Evolutionary conservation across 2,797 vertebrate species (phyloP).

Genomic region (Pangasius krempfi): DNA sequence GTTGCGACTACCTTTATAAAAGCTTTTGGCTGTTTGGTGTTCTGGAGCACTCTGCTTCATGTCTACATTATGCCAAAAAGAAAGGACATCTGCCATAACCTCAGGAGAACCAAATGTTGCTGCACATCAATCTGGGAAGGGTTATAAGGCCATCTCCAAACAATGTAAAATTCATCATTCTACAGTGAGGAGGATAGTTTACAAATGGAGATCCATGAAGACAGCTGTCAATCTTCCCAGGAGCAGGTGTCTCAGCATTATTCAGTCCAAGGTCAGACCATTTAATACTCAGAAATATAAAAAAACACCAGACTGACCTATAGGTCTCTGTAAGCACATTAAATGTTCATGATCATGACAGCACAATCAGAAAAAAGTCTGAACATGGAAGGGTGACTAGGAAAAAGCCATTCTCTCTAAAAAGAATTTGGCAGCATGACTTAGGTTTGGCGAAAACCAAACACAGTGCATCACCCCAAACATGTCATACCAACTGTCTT

Average conservation of each 20-base stretch:
- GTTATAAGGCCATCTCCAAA: too few relatives aligned
- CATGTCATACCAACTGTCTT: background rate
- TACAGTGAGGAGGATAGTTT: background rate
- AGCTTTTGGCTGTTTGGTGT: too few relatives aligned
- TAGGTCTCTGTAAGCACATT: background rate
- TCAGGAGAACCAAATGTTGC: background rate
- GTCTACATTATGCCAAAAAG: too few relatives aligned
- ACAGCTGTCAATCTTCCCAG: too few relatives aligned
- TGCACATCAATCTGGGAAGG: background rate
- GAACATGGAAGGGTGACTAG: background rate
- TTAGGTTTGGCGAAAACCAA: background rate
- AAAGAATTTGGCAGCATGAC: background rate
- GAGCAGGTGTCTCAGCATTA: background rate
- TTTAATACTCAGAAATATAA: background rate
- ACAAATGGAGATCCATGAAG: too few relatives aligned
- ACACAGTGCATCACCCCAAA: background rate
- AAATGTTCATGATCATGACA: background rate
- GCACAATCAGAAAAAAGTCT: background rate
- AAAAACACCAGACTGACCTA: too few relatives aligned
- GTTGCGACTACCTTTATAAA: too few relatives aligned
- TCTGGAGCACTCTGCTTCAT: too few relatives aligned
- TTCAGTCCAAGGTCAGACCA: too few relatives aligned
- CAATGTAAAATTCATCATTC: too few relatives aligned
- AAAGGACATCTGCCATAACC: too few relatives aligned
- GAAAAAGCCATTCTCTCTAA: background rate